These are phyloP conservation scores for Drosophila lacicola DNA, from an alignment of 2,888 invertebrate genomes.

Conservation along the genomic window DNA sequence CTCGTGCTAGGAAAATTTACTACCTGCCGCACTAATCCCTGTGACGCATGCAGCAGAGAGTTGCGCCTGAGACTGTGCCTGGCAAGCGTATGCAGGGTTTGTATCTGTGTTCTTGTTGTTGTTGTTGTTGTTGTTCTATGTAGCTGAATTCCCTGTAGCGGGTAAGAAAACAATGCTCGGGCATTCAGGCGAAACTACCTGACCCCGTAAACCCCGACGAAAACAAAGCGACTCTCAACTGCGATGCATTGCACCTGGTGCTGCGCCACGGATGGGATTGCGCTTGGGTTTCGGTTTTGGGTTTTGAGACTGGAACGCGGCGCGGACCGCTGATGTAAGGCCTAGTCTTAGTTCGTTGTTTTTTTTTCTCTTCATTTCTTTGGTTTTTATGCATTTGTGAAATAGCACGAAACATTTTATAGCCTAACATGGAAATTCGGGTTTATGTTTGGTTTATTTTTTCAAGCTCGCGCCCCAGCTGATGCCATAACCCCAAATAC, in stretches of 20 bases:
- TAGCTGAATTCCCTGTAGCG: slow-evolving; percentile 51
- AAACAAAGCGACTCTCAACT: slow-evolving; percentile 46
- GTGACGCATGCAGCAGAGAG: slow-evolving; percentile 65
- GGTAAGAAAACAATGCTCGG: slow-evolving; percentile 61
- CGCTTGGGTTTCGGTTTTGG: slow-evolving; percentile 2
- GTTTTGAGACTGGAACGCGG: slow-evolving; percentile 14
- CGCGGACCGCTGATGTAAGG: slow-evolving; percentile 9
- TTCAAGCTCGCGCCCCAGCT: slow-evolving; percentile 61
- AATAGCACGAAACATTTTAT: slow-evolving; percentile 73
- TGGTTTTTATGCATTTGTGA: slow-evolving; percentile 75
- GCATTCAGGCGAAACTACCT: slow-evolving; percentile 73
- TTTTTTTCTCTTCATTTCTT: slow-evolving; percentile 6
- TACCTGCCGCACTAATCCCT: slow-evolving; percentile 74
- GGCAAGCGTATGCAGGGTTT: slow-evolving; percentile 16
- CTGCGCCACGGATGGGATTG: slow-evolving; percentile 32
- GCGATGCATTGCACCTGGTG: slow-evolving; percentile 74
- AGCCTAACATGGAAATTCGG: slow-evolving; percentile 73
- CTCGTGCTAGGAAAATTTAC: slow-evolving; percentile 66
- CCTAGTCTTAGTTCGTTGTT: slow-evolving; percentile 32
- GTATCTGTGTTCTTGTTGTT: slow-evolving; percentile 15
- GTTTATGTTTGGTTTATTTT: slow-evolving; percentile 67
- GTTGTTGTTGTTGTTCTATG: slow-evolving; percentile 4
- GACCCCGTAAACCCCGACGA: slow-evolving; percentile 57
- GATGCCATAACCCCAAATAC: slow-evolving; percentile 39
- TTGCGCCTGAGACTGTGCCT: slow-evolving; percentile 12